These are phyloP conservation scores for Panurus biarmicus DNA, from an alignment of 2,113 vertebrate species.

Conservation along the genomic window DNA sequence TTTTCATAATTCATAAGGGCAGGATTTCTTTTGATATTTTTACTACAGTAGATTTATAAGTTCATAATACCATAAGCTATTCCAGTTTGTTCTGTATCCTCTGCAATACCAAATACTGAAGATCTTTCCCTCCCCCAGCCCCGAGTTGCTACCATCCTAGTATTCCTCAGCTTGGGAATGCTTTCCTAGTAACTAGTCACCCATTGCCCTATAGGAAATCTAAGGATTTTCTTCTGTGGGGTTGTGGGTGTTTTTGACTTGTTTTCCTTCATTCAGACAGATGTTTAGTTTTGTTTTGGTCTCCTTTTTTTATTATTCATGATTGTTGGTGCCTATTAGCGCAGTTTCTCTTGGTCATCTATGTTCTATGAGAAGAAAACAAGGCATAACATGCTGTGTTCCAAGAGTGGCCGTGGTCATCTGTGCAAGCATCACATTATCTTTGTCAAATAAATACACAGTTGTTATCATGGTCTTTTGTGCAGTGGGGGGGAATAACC, in stretches of 20 bases:
- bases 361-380: neutral
- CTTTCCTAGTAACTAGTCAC: neutral
- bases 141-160: neutral
- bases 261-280: neutral
- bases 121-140: accelerated
- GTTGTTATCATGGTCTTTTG: neutral
- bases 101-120: neutral
- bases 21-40: neutral
- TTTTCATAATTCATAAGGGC: neutral
- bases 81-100: neutral
- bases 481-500: neutral
- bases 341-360: neutral
- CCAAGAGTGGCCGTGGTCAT: neutral
- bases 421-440: neutral
- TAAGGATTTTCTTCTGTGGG: neutral
- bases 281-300: neutral
- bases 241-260: neutral
- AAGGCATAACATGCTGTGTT: neutral
- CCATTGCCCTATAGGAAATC: neutral
- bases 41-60: neutral
- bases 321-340: neutral
- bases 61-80: neutral
- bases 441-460: neutral
- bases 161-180: neutral
- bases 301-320: neutral